Percentiles rank a stretch among this genome's conserved stretches.
These are phyloP conservation scores for Drosophila elegans DNA, from an alignment of 1,140 invertebrate genomes.

Conservation along the genomic window DNA sequence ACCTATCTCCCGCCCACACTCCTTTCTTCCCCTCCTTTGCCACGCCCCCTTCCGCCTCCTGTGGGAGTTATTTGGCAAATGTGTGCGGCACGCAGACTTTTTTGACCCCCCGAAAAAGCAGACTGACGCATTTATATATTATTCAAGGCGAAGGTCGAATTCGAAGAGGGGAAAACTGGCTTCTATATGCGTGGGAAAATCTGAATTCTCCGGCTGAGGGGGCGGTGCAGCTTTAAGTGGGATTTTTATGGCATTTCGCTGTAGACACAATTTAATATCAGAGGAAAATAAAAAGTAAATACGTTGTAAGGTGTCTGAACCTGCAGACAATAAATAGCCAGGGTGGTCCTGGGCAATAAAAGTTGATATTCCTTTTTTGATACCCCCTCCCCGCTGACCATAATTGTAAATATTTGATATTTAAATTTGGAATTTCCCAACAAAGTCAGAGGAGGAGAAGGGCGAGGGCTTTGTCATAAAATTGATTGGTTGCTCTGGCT, in stretches of 20 bases:
- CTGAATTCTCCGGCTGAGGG: neutral
- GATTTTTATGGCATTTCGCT: conserved; percentile 72
- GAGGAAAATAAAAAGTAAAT: conserved; percentile 35
- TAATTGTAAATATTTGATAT: conserved; percentile 60
- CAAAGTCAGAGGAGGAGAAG: conserved; percentile 18
- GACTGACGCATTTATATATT: conserved; percentile 74
- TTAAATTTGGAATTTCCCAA: conserved; percentile 58
- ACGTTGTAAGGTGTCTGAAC: conserved; percentile 71
- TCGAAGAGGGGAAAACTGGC: conserved; percentile 5
- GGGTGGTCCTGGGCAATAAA: conserved; percentile 61
- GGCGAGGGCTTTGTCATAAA: conserved; percentile 59
- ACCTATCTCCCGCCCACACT: conserved; percentile 14
- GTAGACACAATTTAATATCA: conserved; percentile 78
- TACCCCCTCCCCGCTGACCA: neutral
- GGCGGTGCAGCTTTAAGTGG: conserved; percentile 58
- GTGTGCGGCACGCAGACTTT: conserved; percentile 79
- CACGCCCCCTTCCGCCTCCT: conserved; percentile 42
- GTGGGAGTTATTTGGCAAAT: conserved; percentile 75
- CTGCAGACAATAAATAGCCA: conserved; percentile 67
- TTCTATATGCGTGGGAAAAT: conserved; percentile 72
- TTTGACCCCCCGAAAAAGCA: conserved; percentile 28
- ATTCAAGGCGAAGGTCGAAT: conserved; percentile 71
- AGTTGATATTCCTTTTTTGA: conserved; percentile 31
- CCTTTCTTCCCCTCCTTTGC: conserved; percentile 9
- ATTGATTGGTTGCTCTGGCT: conserved; percentile 59